These are phyloP conservation scores for Hylyphantes graminicola DNA, from an alignment of 1,140 invertebrate genomes.

Conservation along the genomic window DNA sequence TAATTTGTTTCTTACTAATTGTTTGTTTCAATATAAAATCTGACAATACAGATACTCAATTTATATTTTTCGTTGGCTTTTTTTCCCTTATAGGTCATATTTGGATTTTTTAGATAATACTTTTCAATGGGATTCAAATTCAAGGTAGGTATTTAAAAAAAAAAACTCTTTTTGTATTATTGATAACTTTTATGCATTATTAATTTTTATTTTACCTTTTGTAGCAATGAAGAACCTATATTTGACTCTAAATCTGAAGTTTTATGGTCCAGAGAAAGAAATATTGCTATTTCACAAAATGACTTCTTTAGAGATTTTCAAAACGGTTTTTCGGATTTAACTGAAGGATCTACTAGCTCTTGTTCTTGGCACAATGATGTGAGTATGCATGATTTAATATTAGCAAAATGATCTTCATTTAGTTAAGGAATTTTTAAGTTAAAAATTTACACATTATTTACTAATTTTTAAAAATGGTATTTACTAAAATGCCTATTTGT, in stretches of 20 bases:
- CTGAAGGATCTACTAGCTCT: slow-evolving; percentile 24
- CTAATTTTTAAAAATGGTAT: no score
- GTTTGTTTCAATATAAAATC: no score
- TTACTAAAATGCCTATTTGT: no score
- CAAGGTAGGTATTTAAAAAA: not conserved
- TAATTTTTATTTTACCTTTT: not conserved
- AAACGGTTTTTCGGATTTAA: slow-evolving; percentile 30
- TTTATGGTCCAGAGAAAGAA: slow-evolving; percentile 42
- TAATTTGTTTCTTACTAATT: no score
- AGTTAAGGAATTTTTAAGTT: no score
- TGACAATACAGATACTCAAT: not conserved
- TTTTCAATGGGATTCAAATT: slow-evolving; percentile 25
- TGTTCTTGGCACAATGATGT: slow-evolving; percentile 55
- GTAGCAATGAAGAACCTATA: slow-evolving; percentile 7
- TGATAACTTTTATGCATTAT: not conserved
- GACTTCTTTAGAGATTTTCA: slow-evolving; percentile 10
- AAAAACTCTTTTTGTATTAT: not conserved
- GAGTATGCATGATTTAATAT: not conserved
- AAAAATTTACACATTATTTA: no score
- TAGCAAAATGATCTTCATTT: no score
- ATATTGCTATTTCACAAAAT: slow-evolving; percentile 8
- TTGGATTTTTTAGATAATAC: slow-evolving; percentile 15
- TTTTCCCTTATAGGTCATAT: not conserved
- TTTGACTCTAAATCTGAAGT: slow-evolving; percentile 29
- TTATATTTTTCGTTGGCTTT: not conserved